These are phyloP conservation scores for Porites evermanni DNA, from an alignment of 92 coral and sea anemone genomes.

Conservation along the genomic window DNA sequence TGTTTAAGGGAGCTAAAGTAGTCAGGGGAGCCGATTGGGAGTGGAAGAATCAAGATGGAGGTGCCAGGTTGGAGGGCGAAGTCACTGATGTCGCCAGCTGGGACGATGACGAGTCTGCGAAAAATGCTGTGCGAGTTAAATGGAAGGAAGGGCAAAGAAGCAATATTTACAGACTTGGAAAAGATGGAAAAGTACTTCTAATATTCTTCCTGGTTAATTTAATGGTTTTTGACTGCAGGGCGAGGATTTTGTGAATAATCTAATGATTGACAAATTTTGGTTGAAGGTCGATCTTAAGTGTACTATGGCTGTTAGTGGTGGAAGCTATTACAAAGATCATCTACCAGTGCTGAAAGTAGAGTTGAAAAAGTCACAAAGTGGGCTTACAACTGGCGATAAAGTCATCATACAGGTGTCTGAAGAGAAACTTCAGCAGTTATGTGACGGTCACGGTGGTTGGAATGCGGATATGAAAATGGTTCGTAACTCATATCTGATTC, in stretches of 20 bases:
- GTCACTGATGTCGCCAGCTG: slow-evolving; percentile 55
- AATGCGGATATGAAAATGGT: slow-evolving; percentile 67
- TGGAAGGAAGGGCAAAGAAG: slow-evolving; percentile 57
- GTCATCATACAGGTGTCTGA: slow-evolving; percentile 45
- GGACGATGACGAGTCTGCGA: slow-evolving; percentile 20
- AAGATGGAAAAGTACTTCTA: slow-evolving; percentile 64
- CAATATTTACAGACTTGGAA: slow-evolving; percentile 68
- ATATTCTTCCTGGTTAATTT: too few relatives aligned
- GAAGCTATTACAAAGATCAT: slow-evolving; percentile 69
- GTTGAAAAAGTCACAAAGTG: slow-evolving; percentile 47
- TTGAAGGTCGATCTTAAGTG: slow-evolving; percentile 67
- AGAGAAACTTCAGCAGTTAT: slow-evolving; percentile 53
- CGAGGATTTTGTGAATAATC: too few relatives aligned
- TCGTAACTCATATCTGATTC: not conserved
- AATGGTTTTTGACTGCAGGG: too few relatives aligned
- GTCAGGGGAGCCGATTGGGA: slow-evolving; percentile 75
- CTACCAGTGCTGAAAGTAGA: slow-evolving; percentile 47
- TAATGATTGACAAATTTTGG: too few relatives aligned
- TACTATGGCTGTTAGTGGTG: slow-evolving; percentile 56
- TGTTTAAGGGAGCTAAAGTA: slow-evolving; percentile 73
- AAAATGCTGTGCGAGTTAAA: slow-evolving; percentile 53
- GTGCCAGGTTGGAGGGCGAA: slow-evolving; percentile 53
- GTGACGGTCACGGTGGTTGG: slow-evolving; percentile 76
- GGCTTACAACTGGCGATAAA: slow-evolving; percentile 67
- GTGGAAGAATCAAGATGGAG: slow-evolving; percentile 66